Evolutionary conservation across 2,888 invertebrate genomes (phyloP).

Genomic region (Drepana falcataria): DNA sequence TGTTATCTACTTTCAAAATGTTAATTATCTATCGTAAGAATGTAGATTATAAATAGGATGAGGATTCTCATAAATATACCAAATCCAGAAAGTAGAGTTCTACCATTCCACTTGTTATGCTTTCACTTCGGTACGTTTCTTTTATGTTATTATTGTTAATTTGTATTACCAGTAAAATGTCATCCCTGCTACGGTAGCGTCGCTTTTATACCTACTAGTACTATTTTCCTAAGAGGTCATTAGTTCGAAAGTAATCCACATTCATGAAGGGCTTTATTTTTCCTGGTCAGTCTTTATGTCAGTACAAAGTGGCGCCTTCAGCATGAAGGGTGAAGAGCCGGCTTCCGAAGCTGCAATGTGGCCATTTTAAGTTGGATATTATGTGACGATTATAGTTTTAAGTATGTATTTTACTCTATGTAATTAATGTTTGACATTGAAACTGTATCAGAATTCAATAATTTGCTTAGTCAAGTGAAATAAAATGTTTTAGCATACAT

Average conservation of each 20-base stretch:
- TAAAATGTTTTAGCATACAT: constrained; percentile 65
- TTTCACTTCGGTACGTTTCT: constrained; percentile 51
- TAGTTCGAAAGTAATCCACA: too few species aligned
- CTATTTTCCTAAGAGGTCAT: too few species aligned
- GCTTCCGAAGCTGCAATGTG: constrained; percentile 62
- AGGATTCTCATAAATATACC: constrained; percentile 44
- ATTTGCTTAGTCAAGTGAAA: constrained; percentile 72
- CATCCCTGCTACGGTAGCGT: too few species aligned
- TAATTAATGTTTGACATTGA: constrained; percentile 55
- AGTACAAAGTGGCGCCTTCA: constrained; percentile 69
- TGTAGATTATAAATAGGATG: constrained; percentile 39
- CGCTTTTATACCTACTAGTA: too few species aligned
- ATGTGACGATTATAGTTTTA: constrained; percentile 55
- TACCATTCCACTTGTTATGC: constrained; percentile 69
- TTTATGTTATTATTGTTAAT: constrained; percentile 43
- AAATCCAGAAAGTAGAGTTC: constrained; percentile 16
- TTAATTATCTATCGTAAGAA: constrained; percentile 45
- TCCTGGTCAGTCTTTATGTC: constrained; percentile 15
- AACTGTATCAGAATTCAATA: constrained; percentile 59
- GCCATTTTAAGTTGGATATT: constrained; percentile 70
- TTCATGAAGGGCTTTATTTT: neutral
- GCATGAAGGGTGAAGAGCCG: constrained; percentile 42
- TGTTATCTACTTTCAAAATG: constrained; percentile 61
- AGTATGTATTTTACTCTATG: constrained; percentile 58
- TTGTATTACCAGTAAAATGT: constrained; percentile 20